These are phyloP conservation scores for Melolontha melolontha DNA, from an alignment of 2,888 invertebrate species.

Conservation along the genomic window DNA sequence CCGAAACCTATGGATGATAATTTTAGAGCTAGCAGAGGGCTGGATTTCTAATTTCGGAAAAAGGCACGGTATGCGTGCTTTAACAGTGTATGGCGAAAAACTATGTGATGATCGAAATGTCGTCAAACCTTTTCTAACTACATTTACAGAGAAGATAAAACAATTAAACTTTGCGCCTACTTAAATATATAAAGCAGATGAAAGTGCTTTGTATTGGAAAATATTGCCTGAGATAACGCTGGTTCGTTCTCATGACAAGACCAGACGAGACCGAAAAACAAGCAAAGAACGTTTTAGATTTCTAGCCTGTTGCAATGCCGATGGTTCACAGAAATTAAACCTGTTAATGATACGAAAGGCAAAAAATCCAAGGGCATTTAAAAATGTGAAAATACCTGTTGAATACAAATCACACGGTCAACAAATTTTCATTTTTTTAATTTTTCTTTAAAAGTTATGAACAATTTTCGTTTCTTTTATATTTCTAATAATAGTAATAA, in stretches of 20 bases:
- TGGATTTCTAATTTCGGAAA: no score
- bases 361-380: no score
- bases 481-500: no score
- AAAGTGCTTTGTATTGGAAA: background rate
- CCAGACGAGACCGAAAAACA: background rate
- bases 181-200: slow-evolving; percentile 5
- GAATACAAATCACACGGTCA: slow-evolving; percentile 5
- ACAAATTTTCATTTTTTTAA: no score
- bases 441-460: no score
- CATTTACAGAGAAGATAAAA: slow-evolving; percentile 1
- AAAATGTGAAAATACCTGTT: slow-evolving; percentile 1
- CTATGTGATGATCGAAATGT: background rate
- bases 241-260: background rate
- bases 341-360: no score
- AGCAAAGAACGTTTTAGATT: slow-evolving; percentile 5
- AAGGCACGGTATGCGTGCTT: no score
- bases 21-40: no score
- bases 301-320: slow-evolving; percentile 6
- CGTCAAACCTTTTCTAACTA: background rate
- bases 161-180: background rate
- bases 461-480: no score
- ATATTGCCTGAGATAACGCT: background rate
- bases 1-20: no score
- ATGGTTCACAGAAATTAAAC: no score
- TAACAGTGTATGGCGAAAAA: slow-evolving; percentile 6